Base-by-base conservation (phyloP, 2,113 vertebrate species). In the Murina feae region DNA sequence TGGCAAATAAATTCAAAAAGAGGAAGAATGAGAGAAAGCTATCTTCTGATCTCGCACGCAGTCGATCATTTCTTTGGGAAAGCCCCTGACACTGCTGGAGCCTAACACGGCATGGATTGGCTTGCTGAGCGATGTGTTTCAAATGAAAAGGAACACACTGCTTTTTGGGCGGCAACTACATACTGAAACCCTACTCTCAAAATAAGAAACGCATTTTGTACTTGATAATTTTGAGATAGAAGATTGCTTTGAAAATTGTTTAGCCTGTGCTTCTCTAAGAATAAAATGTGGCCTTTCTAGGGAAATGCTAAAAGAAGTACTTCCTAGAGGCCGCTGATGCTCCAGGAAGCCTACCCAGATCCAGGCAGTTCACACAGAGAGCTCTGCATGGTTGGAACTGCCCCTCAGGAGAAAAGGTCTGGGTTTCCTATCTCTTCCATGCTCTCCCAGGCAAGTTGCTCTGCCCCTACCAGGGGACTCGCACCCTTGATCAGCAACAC, bases 51-150 rank as follows among this genome's bases (percentile, higher is more conserved):
- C 84, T 92, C 16, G 25, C 4, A 9, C 20, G 69, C 5, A 44
- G 60, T 28, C 74, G 39, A 76, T 91, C 74, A 94, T 94, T 94
- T 93, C 91, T 78, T 81, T 90, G 66, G 66, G 42, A 74, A 90
- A 72, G 72, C 32, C 76, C 47, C 47, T 35, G 66, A 81, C 81
- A 96, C 90, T 66, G 74, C 58, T 58, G 9, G n/a, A 88, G 20
- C 17, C 39, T 80, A 86, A 32, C 53, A 85, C 85, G 85, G 87
- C 95, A 66, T 79, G 93, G 37, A 28, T 47, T 90, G 88, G 21
- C 92, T 94, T 94, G 85, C 63, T 66, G 30, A 91, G 85, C 53
- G 95, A 94, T 68, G 78, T 25, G 84, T 93, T 95, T 74, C 65
- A 93, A 88, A 85, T 69, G 51, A 82, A 95, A 92, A 91, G n/a